Evolutionary conservation across 2,888 invertebrate genomes (phyloP), one percentile per base, ranked within the genome.

Genomic region (Pristionchus maxplancki): DNA sequence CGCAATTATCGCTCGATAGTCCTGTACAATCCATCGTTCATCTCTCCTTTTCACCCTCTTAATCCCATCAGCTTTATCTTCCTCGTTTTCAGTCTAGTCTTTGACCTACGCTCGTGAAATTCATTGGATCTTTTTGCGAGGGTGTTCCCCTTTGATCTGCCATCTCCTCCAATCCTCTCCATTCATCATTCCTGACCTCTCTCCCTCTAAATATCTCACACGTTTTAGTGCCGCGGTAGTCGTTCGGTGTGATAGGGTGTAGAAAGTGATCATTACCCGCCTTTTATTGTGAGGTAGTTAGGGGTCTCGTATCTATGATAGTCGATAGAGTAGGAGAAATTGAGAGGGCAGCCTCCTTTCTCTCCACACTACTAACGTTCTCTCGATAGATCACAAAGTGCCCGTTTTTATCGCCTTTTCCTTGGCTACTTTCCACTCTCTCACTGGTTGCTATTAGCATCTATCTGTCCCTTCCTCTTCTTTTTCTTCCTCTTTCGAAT

Each of bases 351-450:
- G 58, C 58, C n/a, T 53, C 53, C 3, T 17, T 53, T 44, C 78
- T 44, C 78, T 24, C 20, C 37, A 37, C 34, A 4, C 37, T 37
- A 71, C 37, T 71, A 71, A 71, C 71, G 37, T 71, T 40, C 40
- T 78, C 44, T 44, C 44, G n/a, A 48, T 40, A 78, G 78, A 44
- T 78, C 78, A 44, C 44, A 44, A 44, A 78, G n/a, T 78, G 78
- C 44, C 40, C 44, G 78, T 78, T 78, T 78, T 78, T 71, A 71
- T 71, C 78, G 44, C 40, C 78, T n/a, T 78, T 48, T 78, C 40
- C 2, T 24, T 31, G 74, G 74, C 40, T 44, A 74, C 40, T 74
- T 31, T 40, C 20, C 74, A 17, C 44, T 28, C 78, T 44, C 74
- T 78, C 74, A 24, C 44, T 78, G 20, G 28, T 78, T 78, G 11